A percentile compares a stretch with the other conserved stretches of the same genome.
Conservation (phyloP, 2,113 vertebrate species). For the Eubucco bourcierii region DNA sequence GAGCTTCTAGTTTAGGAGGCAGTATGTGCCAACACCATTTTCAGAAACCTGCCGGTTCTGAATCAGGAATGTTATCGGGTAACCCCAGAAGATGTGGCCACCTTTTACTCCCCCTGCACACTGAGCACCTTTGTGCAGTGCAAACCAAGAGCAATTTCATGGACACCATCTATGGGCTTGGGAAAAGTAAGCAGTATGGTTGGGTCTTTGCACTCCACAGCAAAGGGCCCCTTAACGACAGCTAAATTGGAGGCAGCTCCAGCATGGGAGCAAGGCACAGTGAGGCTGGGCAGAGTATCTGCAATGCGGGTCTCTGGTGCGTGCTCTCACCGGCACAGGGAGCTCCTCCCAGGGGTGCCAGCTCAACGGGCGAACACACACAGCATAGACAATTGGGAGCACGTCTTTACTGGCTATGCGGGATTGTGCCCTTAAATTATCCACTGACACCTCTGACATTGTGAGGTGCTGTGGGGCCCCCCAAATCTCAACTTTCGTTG, state of each 20-base stretch:
- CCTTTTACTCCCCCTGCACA: neutral
- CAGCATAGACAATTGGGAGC: constrained; percentile 14
- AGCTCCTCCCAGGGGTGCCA: constrained; percentile 19
- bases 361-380: accelerated
- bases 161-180: accelerated
- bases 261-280: accelerated
- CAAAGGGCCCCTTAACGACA: accelerated
- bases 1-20: neutral
- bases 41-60: neutral
- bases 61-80: accelerated
- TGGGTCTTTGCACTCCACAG: accelerated
- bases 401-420: accelerated
- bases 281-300: neutral
- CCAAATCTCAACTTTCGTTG: constrained; percentile 57
- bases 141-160: accelerated
- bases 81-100: accelerated
- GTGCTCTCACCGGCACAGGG: neutral
- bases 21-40: accelerated
- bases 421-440: constrained; percentile 63
- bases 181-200: accelerated
- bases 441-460: constrained; percentile 54
- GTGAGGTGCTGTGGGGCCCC: constrained; percentile 52
- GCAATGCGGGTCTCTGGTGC: constrained; percentile 20
- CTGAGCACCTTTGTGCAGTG: accelerated
- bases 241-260: accelerated